Conservation (phyloP, 2,797 vertebrate species). For the Acomys russatus region DNA sequence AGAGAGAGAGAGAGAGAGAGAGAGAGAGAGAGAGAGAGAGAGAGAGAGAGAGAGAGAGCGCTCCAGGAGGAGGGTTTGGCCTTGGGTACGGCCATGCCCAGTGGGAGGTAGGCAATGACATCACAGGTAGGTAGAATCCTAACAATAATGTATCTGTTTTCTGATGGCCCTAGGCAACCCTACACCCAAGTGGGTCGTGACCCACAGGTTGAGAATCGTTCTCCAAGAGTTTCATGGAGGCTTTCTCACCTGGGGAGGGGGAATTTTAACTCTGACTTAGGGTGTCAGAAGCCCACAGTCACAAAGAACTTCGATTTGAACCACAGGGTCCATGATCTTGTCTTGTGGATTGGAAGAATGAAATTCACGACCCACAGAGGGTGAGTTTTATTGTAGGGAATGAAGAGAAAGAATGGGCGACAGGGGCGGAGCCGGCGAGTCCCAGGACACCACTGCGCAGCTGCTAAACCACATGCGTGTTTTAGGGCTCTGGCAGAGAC, state of each 20-base stretch:
- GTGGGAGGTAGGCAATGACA: no score
- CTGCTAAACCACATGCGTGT: not conserved
- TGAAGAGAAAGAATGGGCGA: not conserved
- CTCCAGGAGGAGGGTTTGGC: no score
- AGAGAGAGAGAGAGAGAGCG: no score
- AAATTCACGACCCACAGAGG: not conserved
- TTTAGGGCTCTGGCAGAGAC: not conserved
- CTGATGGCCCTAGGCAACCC: not conserved
- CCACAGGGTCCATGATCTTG: not conserved
- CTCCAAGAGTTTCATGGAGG: not conserved
- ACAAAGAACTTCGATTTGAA: not conserved
- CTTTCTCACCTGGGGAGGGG: not conserved
- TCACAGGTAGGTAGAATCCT: no score
- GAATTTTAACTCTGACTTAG: not conserved
- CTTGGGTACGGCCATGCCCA: no score
- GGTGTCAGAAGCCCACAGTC: not conserved
- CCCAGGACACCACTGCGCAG: not conserved
- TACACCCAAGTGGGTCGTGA: not conserved
- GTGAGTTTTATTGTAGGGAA: not conserved
- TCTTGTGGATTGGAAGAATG: not conserved
- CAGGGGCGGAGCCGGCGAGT: not conserved
- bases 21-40: no score
- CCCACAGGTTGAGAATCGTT: not conserved
- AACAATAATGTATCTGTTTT: no score
- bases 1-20: no score